Conservation (phyloP, 2,797 vertebrate species). For the Dendrocincla fuliginosa region DNA sequence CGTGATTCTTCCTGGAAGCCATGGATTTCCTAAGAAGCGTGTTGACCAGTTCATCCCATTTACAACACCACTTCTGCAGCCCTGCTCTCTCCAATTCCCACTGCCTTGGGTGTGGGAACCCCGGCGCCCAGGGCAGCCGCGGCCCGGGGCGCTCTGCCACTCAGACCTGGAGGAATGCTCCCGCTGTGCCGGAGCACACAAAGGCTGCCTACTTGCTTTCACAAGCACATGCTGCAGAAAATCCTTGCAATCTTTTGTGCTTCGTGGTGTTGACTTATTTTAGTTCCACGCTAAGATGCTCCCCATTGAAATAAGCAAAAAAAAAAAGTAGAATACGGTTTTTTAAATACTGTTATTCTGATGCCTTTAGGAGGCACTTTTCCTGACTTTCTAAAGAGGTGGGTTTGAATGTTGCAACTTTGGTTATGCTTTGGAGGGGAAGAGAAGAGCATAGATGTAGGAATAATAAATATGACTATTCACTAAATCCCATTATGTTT, state of each 20-base stretch:
- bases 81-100: slow-evolving; percentile 32
- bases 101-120: slow-evolving; percentile 40
- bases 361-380: not conserved
- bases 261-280: slow-evolving; percentile 37
- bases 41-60: slow-evolving; percentile 22
- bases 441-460: not conserved
- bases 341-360: slow-evolving; percentile 19
- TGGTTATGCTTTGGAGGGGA: not conserved
- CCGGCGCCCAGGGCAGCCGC: not conserved
- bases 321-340: not conserved
- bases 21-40: not conserved
- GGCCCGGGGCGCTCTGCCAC: not conserved
- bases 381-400: not conserved
- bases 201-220: slow-evolving; percentile 59
- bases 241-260: slow-evolving; percentile 60
- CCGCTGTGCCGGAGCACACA: not conserved
- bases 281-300: not conserved
- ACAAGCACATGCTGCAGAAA: slow-evolving; percentile 53
- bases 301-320: not conserved
- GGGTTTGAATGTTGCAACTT: not conserved
- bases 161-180: slow-evolving; percentile 12
- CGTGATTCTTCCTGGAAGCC: slow-evolving; percentile 32
- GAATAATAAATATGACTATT: slow-evolving; percentile 20
- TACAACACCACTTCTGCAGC: slow-evolving; percentile 44
- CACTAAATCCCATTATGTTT: not conserved